Conservation (phyloP, 2,888 invertebrate species). For the Folsomia candida region DNA sequence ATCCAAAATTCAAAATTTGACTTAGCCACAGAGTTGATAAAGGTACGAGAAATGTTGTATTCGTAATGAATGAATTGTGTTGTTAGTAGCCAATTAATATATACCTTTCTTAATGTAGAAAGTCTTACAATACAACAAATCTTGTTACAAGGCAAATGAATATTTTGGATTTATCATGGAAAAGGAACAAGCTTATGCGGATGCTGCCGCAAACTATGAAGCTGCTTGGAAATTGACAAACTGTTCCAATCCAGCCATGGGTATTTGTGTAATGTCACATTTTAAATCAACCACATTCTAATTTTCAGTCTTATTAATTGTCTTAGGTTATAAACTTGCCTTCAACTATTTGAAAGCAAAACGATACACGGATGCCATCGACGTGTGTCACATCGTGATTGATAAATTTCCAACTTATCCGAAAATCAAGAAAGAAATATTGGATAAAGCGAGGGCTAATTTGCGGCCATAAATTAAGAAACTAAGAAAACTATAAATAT, state of each 20-base stretch:
- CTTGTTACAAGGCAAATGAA: slow-evolving; percentile 87
- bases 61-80: no score
- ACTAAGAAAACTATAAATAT: no score
- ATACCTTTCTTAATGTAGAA: slow-evolving; percentile 58
- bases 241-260: slow-evolving; percentile 76
- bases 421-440: slow-evolving; percentile 85
- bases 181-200: slow-evolving; percentile 85
- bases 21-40: slow-evolving; percentile 76
- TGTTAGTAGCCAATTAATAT: background rate
- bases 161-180: slow-evolving; percentile 81
- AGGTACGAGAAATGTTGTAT: slow-evolving; percentile 34
- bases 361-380: slow-evolving; percentile 83
- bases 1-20: slow-evolving; percentile 79
- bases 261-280: slow-evolving; percentile 50
- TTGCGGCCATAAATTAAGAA: slow-evolving; percentile 58
- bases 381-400: slow-evolving; percentile 80
- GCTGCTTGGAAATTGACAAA: slow-evolving; percentile 83
- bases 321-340: slow-evolving; percentile 89
- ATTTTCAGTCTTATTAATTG: no score
- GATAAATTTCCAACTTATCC: slow-evolving; percentile 82
- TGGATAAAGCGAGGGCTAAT: slow-evolving; percentile 82
- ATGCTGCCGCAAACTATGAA: slow-evolving; percentile 78
- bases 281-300: background rate
- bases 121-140: slow-evolving; percentile 78
- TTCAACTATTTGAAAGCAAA: slow-evolving; percentile 88